Evolutionary conservation across 2,888 invertebrate species (phyloP).

Genomic region (Leptarthrus brevirostris): DNA sequence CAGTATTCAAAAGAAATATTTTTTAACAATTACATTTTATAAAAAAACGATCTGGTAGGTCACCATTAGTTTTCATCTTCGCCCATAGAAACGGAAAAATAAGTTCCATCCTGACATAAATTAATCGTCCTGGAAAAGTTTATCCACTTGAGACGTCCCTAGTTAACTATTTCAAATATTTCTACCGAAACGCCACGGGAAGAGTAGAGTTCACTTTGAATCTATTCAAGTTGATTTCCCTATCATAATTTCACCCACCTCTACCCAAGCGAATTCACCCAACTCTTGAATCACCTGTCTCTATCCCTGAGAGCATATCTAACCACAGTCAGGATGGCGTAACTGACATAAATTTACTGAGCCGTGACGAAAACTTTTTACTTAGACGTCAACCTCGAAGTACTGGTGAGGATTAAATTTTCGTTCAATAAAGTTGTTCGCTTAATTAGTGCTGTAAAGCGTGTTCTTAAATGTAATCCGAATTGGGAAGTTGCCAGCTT

Average conservation of each 20-base stretch:
- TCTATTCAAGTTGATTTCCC: neutral
- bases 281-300: neutral
- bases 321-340: neutral
- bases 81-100: neutral
- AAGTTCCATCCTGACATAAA: neutral
- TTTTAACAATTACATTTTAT: too few relatives aligned
- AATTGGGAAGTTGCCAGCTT: too few relatives aligned
- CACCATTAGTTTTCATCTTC: too few relatives aligned
- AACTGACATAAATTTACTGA: slow-evolving; percentile 13
- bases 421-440: neutral
- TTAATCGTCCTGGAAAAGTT: neutral
- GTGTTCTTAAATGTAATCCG: too few relatives aligned
- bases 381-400: neutral
- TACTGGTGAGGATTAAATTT: neutral
- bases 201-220: neutral
- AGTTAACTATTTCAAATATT: slow-evolving; percentile 10
- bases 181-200: neutral
- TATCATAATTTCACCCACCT: neutral
- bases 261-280: neutral
- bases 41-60: too few relatives aligned
- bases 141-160: neutral
- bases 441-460: too few relatives aligned
- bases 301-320: neutral
- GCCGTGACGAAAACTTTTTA: slow-evolving; percentile 9
- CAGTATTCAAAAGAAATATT: too few relatives aligned